Conservation (phyloP, 2,113 vertebrate genomes). For the Bothrops jararaca region DNA sequence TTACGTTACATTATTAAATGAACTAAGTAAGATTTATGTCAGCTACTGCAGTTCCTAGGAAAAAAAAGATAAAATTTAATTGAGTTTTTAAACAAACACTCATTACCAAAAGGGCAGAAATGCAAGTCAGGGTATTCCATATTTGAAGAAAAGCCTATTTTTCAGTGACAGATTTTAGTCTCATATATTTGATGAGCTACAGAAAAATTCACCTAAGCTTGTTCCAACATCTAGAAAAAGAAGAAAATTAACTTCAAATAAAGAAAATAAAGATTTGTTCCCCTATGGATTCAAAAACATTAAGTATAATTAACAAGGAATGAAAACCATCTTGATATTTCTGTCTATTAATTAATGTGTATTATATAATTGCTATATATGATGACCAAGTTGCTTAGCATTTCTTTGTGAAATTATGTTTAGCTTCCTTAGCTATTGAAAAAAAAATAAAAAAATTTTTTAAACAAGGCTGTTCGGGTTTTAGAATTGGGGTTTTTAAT, state of each 20-base stretch:
- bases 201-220: not conserved
- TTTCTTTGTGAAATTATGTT: not conserved
- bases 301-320: not conserved
- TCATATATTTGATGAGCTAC: not conserved
- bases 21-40: not conserved
- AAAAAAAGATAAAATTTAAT: not conserved
- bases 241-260: not conserved
- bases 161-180: not conserved
- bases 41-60: not conserved
- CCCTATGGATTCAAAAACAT: not conserved
- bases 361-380: not conserved
- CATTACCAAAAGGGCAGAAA: not conserved
- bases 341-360: not conserved
- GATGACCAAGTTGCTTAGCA: not conserved
- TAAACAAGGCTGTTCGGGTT: too few species aligned
- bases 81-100: not conserved
- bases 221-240: not conserved
- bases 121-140: not conserved
- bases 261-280: not conserved
- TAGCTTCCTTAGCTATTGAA: not conserved
- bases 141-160: not conserved
- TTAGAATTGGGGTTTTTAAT: too few species aligned
- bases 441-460: too few species aligned
- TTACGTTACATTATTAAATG: not conserved
- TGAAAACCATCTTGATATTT: not conserved